phyloP scores from a whole-genome alignment of 2,113 vertebrate genomes.

The Vanacampus margaritifer region DNA sequence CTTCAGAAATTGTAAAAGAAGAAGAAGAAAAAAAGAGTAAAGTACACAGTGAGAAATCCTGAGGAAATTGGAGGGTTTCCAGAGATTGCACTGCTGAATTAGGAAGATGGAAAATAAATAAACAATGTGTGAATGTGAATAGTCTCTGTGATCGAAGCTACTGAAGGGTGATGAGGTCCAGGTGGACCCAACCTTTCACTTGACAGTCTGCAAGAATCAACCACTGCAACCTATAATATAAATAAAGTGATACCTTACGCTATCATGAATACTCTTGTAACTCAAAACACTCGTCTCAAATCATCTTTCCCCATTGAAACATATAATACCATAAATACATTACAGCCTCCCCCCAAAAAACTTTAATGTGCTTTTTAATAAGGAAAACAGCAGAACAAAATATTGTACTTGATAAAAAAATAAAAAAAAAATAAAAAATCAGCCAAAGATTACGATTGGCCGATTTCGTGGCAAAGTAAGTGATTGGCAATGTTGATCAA shows the following conservation, averaged over 20 bases:
- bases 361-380: no score
- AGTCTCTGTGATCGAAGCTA: background rate
- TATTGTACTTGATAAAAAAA: no score
- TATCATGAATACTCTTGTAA: background rate
- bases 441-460: no score
- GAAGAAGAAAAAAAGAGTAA: background rate
- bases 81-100: background rate
- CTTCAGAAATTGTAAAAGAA: background rate
- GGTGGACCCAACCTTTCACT: background rate
- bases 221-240: background rate
- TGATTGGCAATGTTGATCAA: no score
- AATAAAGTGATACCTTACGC: background rate
- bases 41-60: background rate
- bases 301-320: no score
- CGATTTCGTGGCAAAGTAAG: no score
- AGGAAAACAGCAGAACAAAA: no score
- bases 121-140: background rate
- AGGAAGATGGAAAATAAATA: background rate
- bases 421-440: no score
- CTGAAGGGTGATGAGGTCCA: background rate
- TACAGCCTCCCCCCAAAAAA: no score
- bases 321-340: no score
- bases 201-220: background rate
- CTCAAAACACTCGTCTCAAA: no score
- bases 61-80: background rate